These are phyloP conservation scores for Xyrichtys novacula DNA, from an alignment of 2,797 vertebrate genomes.

Conservation along the genomic window DNA sequence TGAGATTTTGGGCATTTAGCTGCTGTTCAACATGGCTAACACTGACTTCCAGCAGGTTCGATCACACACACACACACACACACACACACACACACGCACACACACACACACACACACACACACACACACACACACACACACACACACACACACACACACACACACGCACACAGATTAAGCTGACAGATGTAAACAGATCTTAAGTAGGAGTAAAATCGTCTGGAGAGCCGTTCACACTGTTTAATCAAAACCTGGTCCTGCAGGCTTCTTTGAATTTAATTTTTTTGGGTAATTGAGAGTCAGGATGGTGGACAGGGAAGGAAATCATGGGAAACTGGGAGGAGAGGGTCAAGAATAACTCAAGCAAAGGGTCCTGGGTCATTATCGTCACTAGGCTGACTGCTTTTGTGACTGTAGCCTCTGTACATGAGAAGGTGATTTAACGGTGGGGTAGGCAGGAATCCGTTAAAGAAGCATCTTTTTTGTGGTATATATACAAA, in stretches of 20 bases:
- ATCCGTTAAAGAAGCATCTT: too few relatives aligned
- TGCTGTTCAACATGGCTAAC: background rate
- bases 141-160: constrained; percentile 1
- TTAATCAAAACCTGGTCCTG: constrained; percentile 10
- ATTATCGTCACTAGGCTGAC: too few relatives aligned
- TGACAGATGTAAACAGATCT: constrained; percentile 17
- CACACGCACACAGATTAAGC: background rate
- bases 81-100: background rate
- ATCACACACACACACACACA: background rate
- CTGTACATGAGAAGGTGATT: too few relatives aligned
- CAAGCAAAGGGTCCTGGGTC: too few relatives aligned
- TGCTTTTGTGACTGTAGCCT: too few relatives aligned
- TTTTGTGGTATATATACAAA: too few relatives aligned
- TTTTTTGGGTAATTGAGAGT: background rate
- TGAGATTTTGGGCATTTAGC: constrained; percentile 4
- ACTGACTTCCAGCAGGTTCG: background rate
- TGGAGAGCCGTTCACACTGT: constrained; percentile 12
- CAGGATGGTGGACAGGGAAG: too few relatives aligned
- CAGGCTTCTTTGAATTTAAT: too few relatives aligned
- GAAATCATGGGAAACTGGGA: too few relatives aligned
- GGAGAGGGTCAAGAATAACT: too few relatives aligned
- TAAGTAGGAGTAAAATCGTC: constrained; percentile 12
- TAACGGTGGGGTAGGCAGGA: too few relatives aligned
- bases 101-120: constrained; percentile 5
- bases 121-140: constrained; percentile 1